phyloP scores from a whole-genome alignment of 2,888 invertebrate species.

The Xestia c-nigrum region DNA sequence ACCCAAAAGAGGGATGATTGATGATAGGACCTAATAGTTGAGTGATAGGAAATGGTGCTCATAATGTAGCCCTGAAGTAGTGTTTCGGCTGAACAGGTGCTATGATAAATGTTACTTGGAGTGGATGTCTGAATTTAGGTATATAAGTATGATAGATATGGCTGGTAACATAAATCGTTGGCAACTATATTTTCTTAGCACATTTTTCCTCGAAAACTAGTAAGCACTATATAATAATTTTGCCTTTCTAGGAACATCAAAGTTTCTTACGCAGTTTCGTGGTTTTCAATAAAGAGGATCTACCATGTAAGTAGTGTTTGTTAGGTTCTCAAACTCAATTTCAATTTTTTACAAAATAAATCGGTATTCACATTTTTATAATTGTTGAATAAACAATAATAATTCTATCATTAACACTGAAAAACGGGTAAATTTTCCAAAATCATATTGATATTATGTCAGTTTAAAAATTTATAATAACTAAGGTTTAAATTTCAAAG shows the following conservation, averaged over 20 bases:
- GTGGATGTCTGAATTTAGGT: background rate
- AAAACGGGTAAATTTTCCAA: no score
- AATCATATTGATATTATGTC: no score
- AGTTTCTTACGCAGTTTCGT: background rate
- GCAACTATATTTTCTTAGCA: background rate
- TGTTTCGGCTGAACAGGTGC: constrained; percentile 35
- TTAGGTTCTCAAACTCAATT: background rate
- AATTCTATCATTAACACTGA: background rate
- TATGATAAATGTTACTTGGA: constrained; percentile 34
- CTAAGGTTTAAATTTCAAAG: no score
- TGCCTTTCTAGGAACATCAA: background rate
- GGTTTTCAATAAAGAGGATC: background rate
- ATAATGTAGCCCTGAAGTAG: constrained; percentile 45
- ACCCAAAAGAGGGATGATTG: constrained; percentile 69
- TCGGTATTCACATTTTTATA: background rate
- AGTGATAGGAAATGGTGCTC: constrained; percentile 61
- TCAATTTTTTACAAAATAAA: background rate
- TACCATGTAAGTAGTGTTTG: background rate
- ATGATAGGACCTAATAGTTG: constrained; percentile 62
- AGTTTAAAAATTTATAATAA: no score
- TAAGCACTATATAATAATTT: background rate
- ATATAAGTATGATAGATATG: background rate
- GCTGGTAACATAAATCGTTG: background rate
- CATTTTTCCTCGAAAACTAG: background rate
- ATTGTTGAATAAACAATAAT: background rate